A percentile compares a stretch with the other conserved stretches of the same genome.
Conservation (phyloP, 2,888 invertebrate species). For the Heterodera filipjevi region DNA sequence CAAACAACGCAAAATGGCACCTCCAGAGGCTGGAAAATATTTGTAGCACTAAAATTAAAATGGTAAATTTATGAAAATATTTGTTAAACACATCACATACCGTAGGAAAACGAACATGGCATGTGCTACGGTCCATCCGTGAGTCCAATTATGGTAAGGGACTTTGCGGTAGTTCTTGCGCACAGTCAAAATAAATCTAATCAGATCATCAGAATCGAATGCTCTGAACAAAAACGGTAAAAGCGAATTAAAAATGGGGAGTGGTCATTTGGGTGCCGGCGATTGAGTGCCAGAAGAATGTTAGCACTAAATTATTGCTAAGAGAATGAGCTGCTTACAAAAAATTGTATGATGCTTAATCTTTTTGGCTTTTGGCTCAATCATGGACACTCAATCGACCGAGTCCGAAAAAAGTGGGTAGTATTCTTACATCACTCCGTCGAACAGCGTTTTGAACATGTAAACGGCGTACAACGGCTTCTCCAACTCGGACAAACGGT, state of each 20-base stretch:
- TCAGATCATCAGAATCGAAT: slow-evolving; percentile 75
- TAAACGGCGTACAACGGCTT: slow-evolving; percentile 77
- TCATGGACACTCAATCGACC: no score
- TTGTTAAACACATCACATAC: slow-evolving; percentile 36
- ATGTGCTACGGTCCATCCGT: slow-evolving; percentile 85
- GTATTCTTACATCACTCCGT: slow-evolving; percentile 67
- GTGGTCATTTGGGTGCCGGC: no score
- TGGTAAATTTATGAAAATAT: no score
- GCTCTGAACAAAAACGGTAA: slow-evolving; percentile 62
- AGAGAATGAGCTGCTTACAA: no score
- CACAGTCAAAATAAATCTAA: slow-evolving; percentile 79
- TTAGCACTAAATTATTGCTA: no score
- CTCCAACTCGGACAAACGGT: slow-evolving; percentile 74
- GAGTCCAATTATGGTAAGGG: slow-evolving; percentile 82
- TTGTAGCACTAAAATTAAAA: slow-evolving; percentile 39
- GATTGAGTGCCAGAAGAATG: no score
- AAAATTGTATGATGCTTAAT: no score
- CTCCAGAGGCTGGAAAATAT: slow-evolving; percentile 58
- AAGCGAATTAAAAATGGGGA: no score
- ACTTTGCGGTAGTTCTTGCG: slow-evolving; percentile 82
- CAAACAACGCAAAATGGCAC: slow-evolving; percentile 35
- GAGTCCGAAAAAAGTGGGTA: no score
- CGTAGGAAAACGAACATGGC: slow-evolving; percentile 67
- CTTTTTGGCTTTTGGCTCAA: no score
- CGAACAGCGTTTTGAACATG: slow-evolving; percentile 80